phyloP scores from a whole-genome alignment of 2,113 vertebrate species.

The Anguilla rostrata region DNA sequence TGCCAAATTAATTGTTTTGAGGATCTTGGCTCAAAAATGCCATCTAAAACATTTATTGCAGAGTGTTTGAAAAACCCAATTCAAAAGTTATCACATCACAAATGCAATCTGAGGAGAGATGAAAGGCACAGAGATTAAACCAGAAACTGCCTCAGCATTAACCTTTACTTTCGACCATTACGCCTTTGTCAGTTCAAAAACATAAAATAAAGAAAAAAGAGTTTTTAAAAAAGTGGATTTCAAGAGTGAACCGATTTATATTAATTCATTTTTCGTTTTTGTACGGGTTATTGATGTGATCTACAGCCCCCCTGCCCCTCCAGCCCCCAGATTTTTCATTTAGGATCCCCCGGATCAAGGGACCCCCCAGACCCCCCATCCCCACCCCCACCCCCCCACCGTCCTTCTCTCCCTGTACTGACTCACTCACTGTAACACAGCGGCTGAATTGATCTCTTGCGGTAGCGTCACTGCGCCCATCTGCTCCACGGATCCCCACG shows the following conservation, averaged over 20 bases:
- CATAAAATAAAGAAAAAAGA: not conserved
- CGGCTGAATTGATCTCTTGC: constrained; percentile 10
- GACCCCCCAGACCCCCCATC: no score
- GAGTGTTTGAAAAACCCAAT: not conserved
- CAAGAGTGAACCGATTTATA: not conserved
- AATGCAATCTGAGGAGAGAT: not conserved
- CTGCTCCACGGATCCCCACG: not conserved
- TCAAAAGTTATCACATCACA: not conserved
- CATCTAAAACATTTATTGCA: not conserved
- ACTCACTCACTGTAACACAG: constrained; percentile 15
- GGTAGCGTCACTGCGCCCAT: not conserved
- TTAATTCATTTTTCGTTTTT: no score
- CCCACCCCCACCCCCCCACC: not conserved
- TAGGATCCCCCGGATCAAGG: no score
- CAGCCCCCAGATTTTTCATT: no score
- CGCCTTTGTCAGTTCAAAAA: not conserved
- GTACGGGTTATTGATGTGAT: no score
- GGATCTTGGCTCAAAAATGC: not conserved
- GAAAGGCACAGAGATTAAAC: not conserved
- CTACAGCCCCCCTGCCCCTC: no score
- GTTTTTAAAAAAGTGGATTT: not conserved
- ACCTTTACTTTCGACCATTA: not conserved
- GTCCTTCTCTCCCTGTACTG: no score
- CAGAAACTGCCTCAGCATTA: not conserved
- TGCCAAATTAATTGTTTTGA: constrained; percentile 4